These are phyloP conservation scores for Agrilus cyanescens DNA, from an alignment of 2,888 invertebrate genomes.

Conservation along the genomic window DNA sequence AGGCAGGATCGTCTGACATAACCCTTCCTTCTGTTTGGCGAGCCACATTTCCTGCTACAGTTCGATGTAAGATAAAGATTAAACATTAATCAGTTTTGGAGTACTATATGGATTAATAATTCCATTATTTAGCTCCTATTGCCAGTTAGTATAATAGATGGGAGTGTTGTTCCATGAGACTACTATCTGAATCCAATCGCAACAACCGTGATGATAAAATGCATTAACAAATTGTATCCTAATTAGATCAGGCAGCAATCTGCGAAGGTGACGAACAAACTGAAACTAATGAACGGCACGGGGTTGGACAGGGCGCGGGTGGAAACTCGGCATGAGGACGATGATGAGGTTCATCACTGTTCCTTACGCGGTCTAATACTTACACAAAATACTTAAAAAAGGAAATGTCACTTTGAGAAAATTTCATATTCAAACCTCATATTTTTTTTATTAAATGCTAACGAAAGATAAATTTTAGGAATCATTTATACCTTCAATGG, in stretches of 20 bases:
- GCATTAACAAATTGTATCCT: constrained; percentile 40
- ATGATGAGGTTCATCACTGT: too few relatives aligned
- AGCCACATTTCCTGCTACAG: constrained; percentile 2
- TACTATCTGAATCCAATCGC: constrained; percentile 33
- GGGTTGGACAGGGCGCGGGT: too few relatives aligned
- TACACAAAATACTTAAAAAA: too few relatives aligned
- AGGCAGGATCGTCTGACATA: too few relatives aligned
- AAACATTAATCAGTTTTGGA: constrained; percentile 21
- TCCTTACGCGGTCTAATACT: too few relatives aligned
- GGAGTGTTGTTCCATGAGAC: constrained; percentile 12
- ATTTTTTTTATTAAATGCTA: too few relatives aligned
- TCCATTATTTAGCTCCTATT: constrained; percentile 29
- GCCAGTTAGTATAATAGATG: constrained; percentile 21
- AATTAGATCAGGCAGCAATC: constrained; percentile 39
- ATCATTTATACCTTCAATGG: too few relatives aligned
- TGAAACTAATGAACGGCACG: constrained; percentile 13
- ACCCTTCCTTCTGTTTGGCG: too few relatives aligned
- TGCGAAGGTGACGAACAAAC: constrained; percentile 33
- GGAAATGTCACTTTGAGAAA: too few relatives aligned
- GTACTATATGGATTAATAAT: constrained; percentile 28
- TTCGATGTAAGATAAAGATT: constrained; percentile 20
- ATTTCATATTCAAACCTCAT: too few relatives aligned
- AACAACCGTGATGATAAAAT: constrained; percentile 32
- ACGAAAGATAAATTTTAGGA: too few relatives aligned
- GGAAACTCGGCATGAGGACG: too few relatives aligned